These are phyloP conservation scores for Cranoglanis bouderius DNA, from an alignment of 2,113 vertebrate genomes.

Conservation along the genomic window DNA sequence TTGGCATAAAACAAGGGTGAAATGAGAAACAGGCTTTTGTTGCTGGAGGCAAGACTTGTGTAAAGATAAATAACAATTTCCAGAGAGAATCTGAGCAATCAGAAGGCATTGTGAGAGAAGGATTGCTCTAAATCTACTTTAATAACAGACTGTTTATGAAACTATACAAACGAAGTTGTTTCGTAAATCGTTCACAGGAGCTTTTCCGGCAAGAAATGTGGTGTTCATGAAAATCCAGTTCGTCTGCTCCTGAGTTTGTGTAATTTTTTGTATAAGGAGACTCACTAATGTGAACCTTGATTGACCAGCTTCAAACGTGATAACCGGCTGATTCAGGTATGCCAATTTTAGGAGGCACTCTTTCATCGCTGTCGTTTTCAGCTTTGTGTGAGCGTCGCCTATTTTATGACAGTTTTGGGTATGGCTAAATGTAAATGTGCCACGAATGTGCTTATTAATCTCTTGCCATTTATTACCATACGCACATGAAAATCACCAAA, in stretches of 20 bases:
- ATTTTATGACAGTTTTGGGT: background rate
- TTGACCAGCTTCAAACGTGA: background rate
- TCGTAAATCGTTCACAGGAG: background rate
- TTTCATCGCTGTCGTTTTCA: background rate
- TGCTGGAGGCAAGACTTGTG: constrained; percentile 60
- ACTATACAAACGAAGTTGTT: background rate
- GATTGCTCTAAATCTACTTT: constrained; percentile 47
- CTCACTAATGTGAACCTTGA: background rate
- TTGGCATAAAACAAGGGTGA: constrained; percentile 60
- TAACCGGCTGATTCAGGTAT: too few relatives aligned
- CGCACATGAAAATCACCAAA: background rate
- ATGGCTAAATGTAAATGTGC: background rate
- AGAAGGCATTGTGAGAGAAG: constrained; percentile 53
- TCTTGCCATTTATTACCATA: background rate
- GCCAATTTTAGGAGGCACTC: background rate
- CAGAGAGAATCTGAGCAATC: constrained; percentile 66
- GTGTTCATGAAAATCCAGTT: background rate
- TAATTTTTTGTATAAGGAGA: background rate
- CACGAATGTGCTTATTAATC: background rate
- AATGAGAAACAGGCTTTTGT: constrained; percentile 64
- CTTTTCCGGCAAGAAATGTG: background rate
- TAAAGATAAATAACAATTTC: constrained; percentile 60
- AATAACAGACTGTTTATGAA: constrained; percentile 46
- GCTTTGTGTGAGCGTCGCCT: background rate
- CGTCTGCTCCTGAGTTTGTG: background rate